A percentile compares a stretch with the other conserved stretches of the same genome.
phyloP scores from a whole-genome alignment of 2,888 invertebrate genomes.

The Anthrax anthrax region DNA sequence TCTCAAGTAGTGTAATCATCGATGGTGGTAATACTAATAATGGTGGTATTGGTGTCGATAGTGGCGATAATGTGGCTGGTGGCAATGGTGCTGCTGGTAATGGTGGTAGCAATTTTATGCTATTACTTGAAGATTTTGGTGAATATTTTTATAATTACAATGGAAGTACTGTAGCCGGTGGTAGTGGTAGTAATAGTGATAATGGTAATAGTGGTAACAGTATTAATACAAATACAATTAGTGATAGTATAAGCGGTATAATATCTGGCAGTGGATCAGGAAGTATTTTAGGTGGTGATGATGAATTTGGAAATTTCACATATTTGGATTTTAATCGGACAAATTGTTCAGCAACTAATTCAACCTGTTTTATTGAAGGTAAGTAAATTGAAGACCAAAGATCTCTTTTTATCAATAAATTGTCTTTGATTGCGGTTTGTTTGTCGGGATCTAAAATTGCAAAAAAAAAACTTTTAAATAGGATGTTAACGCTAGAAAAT shows the following conservation, averaged over 20 bases:
- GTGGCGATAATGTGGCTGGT: background rate
- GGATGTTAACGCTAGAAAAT: too few relatives aligned
- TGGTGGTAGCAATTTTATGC: constrained; percentile 40
- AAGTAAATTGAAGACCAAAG: too few relatives aligned
- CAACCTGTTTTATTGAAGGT: background rate
- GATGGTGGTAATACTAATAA: background rate
- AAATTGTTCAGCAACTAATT: background rate
- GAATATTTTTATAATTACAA: constrained; percentile 53
- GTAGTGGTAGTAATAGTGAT: background rate
- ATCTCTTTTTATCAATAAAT: too few relatives aligned
- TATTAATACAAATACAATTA: too few relatives aligned
- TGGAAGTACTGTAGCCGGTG: constrained; percentile 5
- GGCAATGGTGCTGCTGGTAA: constrained; percentile 9
- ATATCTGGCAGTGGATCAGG: background rate
- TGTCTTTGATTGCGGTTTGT: too few relatives aligned
- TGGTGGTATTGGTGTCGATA: constrained; percentile 4
- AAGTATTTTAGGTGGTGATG: background rate
- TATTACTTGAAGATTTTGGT: constrained; percentile 61
- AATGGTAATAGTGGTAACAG: too few relatives aligned
- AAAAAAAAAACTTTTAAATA: too few relatives aligned
- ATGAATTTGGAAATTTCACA: background rate
- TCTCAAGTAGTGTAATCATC: too few relatives aligned
- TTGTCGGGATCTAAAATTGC: too few relatives aligned
- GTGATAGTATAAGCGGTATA: too few relatives aligned
- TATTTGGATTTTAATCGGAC: background rate